Evolutionary conservation across 2,113 vertebrate species (phyloP), one percentile per base, ranked within the genome.

Genomic region (Gymnobelideus leadbeateri): DNA sequence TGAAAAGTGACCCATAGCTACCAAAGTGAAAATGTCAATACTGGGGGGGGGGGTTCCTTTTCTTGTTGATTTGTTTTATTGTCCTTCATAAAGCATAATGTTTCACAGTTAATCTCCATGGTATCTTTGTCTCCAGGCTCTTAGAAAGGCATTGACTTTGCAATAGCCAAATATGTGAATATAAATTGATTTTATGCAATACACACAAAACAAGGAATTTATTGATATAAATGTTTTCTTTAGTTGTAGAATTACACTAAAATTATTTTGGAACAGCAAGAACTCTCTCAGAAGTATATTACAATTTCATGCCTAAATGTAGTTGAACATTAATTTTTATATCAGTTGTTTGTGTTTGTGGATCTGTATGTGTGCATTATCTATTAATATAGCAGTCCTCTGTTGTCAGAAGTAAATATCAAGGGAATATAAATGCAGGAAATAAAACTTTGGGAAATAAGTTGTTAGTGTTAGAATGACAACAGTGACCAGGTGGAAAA

Each of bases 301-400:
- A 97, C 95, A 98, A 98, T 99, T 98, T 97, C 94, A 98, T 98
- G 97, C 95, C 95, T 96, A 98, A 98, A 98, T 98, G 91, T 96
- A 98, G 89, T 95, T 96, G 97, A 98, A 98, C 91, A 95, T 93
- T 98, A 94, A 96, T 98, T 98, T 98, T 98, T 97, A 51, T 95
- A 91, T 95, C 21, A 96, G 93, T 96, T 96, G 89, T 97, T 96
- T 98, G 89, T 98, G 90, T 84, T 23, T 84, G n/a, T 77, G 16
- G 37, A 37, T n/a, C 2, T 84, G n/a, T 31, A 3, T 68, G 11
- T 43, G n/a, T 43, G n/a, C 68, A 43, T 98, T 97, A 51, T 37
- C 51, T 47, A 96, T 47, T 93, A 95, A 46, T 57, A 68, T 94
- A 96, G 97, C 95, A 92, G 43, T 95, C 28, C 95, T 95, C 93